These are phyloP conservation scores for Peromyscus nudipes DNA, from an alignment of 2,797 vertebrate species.

Conservation along the genomic window DNA sequence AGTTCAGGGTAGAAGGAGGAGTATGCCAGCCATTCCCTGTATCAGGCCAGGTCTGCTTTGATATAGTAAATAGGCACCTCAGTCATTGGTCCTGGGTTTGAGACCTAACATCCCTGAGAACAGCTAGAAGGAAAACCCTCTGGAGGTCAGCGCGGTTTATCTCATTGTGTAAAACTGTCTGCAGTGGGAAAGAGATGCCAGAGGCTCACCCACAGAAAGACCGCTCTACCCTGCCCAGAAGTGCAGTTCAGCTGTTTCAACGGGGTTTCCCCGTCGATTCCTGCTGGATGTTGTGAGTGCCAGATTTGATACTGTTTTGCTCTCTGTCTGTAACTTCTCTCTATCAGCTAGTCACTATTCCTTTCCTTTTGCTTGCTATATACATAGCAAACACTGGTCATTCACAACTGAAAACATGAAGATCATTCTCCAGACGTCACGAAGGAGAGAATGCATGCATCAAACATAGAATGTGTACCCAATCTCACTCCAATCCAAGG, in stretches of 20 bases:
- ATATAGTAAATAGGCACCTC: not conserved
- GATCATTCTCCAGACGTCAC: not conserved
- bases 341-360: not conserved
- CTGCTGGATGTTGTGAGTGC: too few species aligned
- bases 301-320: not conserved
- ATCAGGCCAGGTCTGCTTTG: not conserved
- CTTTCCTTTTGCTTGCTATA: not conserved
- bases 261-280: not conserved
- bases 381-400: not conserved
- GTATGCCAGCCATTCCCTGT: not conserved
- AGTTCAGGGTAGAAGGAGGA: not conserved
- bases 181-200: not conserved
- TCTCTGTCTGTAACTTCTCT: not conserved
- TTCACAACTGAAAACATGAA: not conserved
- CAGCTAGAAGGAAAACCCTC: not conserved
- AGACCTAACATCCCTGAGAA: not conserved
- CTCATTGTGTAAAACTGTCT: not conserved
- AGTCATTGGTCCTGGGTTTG: not conserved
- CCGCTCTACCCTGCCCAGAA: not conserved
- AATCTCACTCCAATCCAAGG: accelerated
- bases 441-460: too few species aligned
- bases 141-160: not conserved
- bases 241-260: not conserved
- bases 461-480: not conserved
- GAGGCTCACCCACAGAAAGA: not conserved